Percentiles rank a stretch among this genome's conserved stretches.
These are phyloP conservation scores for Drosophila mercatorum DNA, from an alignment of 2,888 invertebrate genomes.

Conservation along the genomic window DNA sequence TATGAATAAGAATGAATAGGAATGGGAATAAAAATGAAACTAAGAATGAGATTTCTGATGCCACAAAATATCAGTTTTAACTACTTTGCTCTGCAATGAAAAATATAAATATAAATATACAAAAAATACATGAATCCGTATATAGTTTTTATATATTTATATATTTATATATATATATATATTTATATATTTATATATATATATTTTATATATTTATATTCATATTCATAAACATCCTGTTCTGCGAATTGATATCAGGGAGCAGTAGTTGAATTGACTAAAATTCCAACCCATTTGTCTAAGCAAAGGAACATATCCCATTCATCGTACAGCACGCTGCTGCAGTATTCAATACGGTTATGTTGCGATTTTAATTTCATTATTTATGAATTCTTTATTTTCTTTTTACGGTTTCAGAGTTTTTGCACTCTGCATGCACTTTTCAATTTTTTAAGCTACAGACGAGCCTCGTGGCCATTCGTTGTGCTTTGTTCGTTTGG, in stretches of 20 bases:
- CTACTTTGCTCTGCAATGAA: no score
- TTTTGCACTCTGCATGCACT: neutral
- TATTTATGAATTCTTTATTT: slow-evolving; percentile 24
- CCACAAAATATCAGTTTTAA: no score
- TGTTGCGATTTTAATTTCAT: slow-evolving; percentile 20
- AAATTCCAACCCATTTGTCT: neutral
- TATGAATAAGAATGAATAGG: neutral
- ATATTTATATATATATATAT: no score
- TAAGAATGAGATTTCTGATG: no score
- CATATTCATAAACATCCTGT: neutral
- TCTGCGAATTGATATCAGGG: neutral
- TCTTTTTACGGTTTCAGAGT: neutral
- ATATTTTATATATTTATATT: no score
- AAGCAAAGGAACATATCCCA: neutral
- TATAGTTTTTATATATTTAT: no score
- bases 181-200: no score
- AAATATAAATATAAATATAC: no score
- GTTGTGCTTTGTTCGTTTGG: slow-evolving; percentile 38
- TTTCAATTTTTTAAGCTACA: slow-evolving; percentile 39
- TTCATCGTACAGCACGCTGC: neutral
- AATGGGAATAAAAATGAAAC: no score
- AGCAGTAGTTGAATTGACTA: neutral
- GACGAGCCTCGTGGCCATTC: slow-evolving; percentile 33
- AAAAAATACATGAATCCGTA: neutral
- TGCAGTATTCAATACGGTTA: slow-evolving; percentile 9